These are phyloP conservation scores for Erebia aethiops DNA, from an alignment of 2,888 invertebrate species.

Conservation along the genomic window DNA sequence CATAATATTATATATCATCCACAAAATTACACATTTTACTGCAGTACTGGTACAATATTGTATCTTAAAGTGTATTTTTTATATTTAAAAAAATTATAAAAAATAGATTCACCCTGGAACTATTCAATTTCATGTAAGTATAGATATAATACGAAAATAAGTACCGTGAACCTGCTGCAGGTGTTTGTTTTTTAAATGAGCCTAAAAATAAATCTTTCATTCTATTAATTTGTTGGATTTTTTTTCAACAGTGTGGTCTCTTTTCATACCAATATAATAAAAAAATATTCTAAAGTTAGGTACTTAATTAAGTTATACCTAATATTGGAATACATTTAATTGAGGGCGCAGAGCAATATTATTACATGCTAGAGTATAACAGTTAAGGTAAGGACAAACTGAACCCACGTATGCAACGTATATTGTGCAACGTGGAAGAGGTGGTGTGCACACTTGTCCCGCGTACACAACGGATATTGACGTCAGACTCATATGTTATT, in stretches of 20 bases:
- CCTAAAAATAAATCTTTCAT: neutral
- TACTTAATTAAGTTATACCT: neutral
- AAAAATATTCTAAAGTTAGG: neutral
- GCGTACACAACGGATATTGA: too few species aligned
- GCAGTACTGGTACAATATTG: neutral
- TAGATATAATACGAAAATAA: neutral
- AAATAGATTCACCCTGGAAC: slow-evolving; percentile 7
- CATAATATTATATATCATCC: neutral
- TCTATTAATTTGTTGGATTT: neutral
- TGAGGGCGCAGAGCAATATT: neutral
- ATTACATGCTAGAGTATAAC: neutral
- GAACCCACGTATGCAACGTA: too few species aligned
- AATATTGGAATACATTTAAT: neutral
- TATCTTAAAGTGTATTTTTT: too few species aligned
- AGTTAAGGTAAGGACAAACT: too few species aligned
- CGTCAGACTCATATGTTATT: too few species aligned
- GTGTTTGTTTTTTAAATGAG: neutral
- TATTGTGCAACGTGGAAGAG: too few species aligned
- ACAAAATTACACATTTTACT: neutral
- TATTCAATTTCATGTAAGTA: neutral
- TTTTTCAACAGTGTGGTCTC: neutral
- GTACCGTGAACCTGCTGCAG: neutral
- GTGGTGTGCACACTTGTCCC: too few species aligned
- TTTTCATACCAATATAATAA: neutral
- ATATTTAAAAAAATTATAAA: slow-evolving; percentile 16